Percentiles rank a stretch among this genome's conserved stretches.
These are phyloP conservation scores for Ptychoptera albimana DNA, from an alignment of 2,888 invertebrate species.

Conservation along the genomic window DNA sequence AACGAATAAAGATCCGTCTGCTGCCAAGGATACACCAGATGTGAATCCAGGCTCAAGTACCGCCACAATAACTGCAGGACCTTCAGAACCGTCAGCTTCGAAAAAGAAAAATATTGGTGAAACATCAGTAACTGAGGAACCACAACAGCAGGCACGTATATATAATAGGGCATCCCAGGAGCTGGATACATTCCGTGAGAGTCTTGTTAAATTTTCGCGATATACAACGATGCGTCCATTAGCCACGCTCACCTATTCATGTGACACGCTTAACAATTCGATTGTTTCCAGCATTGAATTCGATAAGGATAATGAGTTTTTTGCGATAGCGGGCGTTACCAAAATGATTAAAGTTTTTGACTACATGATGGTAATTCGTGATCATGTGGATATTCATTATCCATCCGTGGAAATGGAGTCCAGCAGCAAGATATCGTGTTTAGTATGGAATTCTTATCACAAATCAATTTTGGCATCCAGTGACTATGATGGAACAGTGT, in stretches of 20 bases:
- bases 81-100: conserved; percentile 3
- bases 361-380: conserved; percentile 68
- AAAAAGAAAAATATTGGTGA: conserved; percentile 5
- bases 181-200: conserved; percentile 64
- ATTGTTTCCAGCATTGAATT: conserved; percentile 89
- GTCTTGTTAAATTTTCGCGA: conserved; percentile 70
- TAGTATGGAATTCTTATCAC: conserved; percentile 87
- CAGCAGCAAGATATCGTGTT: conserved; percentile 84
- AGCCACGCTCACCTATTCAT: conserved; percentile 78
- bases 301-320: conserved; percentile 88
- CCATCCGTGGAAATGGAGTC: conserved; percentile 84
- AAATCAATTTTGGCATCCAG: conserved; percentile 76
- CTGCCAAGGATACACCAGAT: conserved; percentile 15
- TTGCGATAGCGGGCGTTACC: conserved; percentile 91
- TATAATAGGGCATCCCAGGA: conserved; percentile 22
- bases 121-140: neutral
- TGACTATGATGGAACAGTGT: conserved; percentile 88
- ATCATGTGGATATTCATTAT: conserved; percentile 81
- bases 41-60: neutral
- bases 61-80: conserved; percentile 16
- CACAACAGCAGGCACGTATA: conserved; percentile 4
- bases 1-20: conserved; percentile 18
- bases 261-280: conserved; percentile 73
- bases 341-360: conserved; percentile 89
- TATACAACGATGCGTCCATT: conserved; percentile 63